phyloP scores from a whole-genome alignment of 2,888 invertebrate genomes.

The Chironomus riparius region DNA sequence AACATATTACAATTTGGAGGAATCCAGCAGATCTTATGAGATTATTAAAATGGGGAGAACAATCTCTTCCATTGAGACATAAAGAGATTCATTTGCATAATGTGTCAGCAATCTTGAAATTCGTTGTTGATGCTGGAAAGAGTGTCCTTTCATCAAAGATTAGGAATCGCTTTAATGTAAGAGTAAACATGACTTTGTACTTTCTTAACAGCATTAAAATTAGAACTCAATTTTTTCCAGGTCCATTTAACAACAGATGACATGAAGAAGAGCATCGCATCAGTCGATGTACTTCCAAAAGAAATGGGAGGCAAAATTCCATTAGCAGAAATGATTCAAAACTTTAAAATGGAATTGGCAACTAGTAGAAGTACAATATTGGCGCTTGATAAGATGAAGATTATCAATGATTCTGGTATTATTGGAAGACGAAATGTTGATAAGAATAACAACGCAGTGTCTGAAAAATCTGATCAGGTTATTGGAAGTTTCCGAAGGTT shows the following conservation, averaged over 20 bases:
- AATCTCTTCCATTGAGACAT: slow-evolving; percentile 70
- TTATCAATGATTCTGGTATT: slow-evolving; percentile 55
- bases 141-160: slow-evolving; percentile 63
- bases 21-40: slow-evolving; percentile 62
- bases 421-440: slow-evolving; percentile 38
- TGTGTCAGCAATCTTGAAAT: slow-evolving; percentile 61
- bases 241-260: slow-evolving; percentile 51
- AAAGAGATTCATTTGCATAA: slow-evolving; percentile 66
- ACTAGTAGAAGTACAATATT: slow-evolving; percentile 51
- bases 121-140: slow-evolving; percentile 63
- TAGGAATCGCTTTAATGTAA: slow-evolving; percentile 54
- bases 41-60: slow-evolving; percentile 68
- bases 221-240: slow-evolving; percentile 37
- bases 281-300: slow-evolving; percentile 53
- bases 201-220: background rate
- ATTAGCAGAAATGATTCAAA: slow-evolving; percentile 59
- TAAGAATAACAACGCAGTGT: slow-evolving; percentile 39
- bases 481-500: slow-evolving; percentile 60
- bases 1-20: slow-evolving; percentile 58
- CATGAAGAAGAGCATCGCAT: slow-evolving; percentile 51
- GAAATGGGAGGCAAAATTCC: slow-evolving; percentile 65
- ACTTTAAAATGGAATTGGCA: slow-evolving; percentile 54
- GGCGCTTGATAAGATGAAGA: slow-evolving; percentile 54
- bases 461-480: slow-evolving; percentile 31
- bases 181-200: slow-evolving; percentile 27